Evolutionary conservation across 2,888 invertebrate species (phyloP).

Genomic region (Drosophila emarginata): DNA sequence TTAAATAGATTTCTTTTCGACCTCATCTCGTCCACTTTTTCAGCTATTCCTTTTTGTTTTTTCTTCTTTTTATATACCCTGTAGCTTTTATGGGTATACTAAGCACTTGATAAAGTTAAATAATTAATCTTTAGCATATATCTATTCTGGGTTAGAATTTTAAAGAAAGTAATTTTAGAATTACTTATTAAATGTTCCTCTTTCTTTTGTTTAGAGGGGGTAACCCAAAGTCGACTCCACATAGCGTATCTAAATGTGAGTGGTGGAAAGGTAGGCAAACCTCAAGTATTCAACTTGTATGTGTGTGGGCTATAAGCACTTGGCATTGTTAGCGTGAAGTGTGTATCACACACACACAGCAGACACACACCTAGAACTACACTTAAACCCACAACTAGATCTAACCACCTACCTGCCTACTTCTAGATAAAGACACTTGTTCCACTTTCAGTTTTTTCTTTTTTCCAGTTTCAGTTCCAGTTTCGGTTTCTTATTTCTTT

Average conservation of each 20-base stretch:
- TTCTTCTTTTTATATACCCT: slow-evolving; percentile 12
- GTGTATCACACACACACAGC: slow-evolving; percentile 3
- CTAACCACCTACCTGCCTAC: neutral
- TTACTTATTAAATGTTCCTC: too few species aligned
- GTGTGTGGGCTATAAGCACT: neutral
- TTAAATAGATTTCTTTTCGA: slow-evolving; percentile 32
- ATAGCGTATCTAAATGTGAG: neutral
- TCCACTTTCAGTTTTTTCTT: neutral
- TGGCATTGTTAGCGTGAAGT: slow-evolving; percentile 8
- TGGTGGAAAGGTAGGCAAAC: neutral
- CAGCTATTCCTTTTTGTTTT: neutral
- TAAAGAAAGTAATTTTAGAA: too few species aligned
- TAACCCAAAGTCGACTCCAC: neutral
- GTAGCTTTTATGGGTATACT: slow-evolving; percentile 6
- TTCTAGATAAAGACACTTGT: neutral
- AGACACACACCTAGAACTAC: neutral
- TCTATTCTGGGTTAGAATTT: too few species aligned
- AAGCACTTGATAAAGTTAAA: neutral
- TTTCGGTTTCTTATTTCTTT: neutral
- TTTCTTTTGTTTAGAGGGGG: too few species aligned
- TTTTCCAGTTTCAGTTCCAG: slow-evolving; percentile 9
- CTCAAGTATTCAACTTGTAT: slow-evolving; percentile 8
- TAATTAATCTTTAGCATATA: too few species aligned
- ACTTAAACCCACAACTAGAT: neutral
- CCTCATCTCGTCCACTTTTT: slow-evolving; percentile 11